Percentiles rank a stretch among this genome's conserved stretches.
Evolutionary conservation across 2,888 invertebrate genomes (phyloP).

Genomic region (Campoplex nolae): DNA sequence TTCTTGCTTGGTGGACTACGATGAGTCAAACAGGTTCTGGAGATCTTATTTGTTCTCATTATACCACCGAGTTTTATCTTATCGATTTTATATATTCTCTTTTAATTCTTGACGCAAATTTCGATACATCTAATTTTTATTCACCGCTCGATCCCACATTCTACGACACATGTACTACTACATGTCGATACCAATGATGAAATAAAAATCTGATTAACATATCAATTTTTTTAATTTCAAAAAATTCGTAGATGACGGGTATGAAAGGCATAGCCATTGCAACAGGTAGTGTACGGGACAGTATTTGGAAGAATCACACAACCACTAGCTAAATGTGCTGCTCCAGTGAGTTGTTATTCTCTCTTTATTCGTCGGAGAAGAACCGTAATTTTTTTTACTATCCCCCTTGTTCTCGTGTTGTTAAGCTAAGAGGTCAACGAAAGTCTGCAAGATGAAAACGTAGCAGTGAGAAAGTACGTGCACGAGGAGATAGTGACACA

Average conservation of each 20-base stretch:
- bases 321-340: not conserved
- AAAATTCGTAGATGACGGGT: too few species aligned
- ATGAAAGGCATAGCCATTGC: not conserved
- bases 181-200: too few species aligned
- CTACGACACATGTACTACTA: too few species aligned
- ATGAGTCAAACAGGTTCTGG: not conserved
- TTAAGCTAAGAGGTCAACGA: constrained; percentile 11
- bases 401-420: not conserved
- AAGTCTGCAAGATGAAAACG: not conserved
- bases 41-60: not conserved
- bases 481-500: constrained; percentile 14
- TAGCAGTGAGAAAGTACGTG: constrained; percentile 30
- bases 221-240: not conserved
- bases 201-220: not conserved
- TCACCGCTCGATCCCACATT: too few species aligned
- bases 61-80: not conserved
- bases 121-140: not conserved
- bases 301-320: not conserved
- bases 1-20: not conserved
- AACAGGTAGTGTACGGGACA: constrained; percentile 6
- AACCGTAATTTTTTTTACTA: not conserved
- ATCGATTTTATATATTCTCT: not conserved
- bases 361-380: constrained; percentile 6
- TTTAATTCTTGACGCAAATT: not conserved
- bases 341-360: constrained; percentile 28